Percentiles rank a stretch among this genome's conserved stretches.
phyloP scores from a whole-genome alignment of 2,113 vertebrate species.

The Oophaga pumilio region DNA sequence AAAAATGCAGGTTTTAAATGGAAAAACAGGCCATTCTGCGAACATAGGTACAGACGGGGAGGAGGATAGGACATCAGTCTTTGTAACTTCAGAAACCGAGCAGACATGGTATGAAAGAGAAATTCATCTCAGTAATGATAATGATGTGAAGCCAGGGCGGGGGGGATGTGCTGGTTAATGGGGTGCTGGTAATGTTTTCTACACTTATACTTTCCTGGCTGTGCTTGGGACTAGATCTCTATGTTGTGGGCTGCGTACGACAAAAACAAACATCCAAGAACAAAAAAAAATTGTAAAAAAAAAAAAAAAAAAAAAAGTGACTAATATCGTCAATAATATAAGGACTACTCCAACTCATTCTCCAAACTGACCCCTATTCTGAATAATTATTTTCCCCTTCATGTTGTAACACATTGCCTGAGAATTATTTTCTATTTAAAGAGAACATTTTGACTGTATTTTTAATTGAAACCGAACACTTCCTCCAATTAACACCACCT shows the following conservation, averaged over 20 bases:
- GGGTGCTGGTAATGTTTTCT: not conserved
- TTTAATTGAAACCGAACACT: too few species aligned
- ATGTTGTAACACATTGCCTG: too few species aligned
- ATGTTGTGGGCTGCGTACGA: not conserved
- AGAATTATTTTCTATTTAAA: too few species aligned
- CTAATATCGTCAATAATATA: not conserved
- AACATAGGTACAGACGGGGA: not conserved
- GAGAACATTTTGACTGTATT: too few species aligned
- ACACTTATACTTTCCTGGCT: not conserved
- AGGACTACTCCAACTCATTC: too few species aligned
- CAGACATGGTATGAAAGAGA: not conserved
- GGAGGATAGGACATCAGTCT: not conserved
- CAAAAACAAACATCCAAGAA: not conserved
- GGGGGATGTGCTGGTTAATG: not conserved
- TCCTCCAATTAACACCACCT: too few species aligned
- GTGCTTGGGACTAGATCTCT: not conserved
- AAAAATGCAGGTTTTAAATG: not conserved
- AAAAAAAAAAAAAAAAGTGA: not conserved
- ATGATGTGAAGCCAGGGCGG: not conserved
- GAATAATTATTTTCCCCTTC: too few species aligned
- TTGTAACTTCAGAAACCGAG: not conserved
- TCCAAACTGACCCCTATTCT: too few species aligned
- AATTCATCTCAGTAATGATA: constrained; percentile 3
- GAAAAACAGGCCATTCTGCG: not conserved
- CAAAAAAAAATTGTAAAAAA: not conserved